These are phyloP conservation scores for Dolomedes plantarius DNA, from an alignment of 2,888 invertebrate species.

Conservation along the genomic window DNA sequence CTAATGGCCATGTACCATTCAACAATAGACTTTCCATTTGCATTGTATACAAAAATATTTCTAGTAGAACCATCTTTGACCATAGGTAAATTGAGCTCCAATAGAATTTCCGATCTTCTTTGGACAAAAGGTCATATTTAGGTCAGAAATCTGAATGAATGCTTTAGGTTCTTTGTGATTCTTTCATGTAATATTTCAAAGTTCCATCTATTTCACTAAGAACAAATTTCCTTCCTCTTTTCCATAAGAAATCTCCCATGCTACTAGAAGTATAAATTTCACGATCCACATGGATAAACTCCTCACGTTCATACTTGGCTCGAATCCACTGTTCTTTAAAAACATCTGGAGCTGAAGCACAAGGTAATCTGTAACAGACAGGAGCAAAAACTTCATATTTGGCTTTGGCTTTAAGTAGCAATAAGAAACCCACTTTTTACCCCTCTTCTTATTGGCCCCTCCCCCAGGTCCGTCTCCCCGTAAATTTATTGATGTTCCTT, in stretches of 20 bases:
- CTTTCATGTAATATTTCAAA: conserved; percentile 82
- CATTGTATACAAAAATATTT: conserved; percentile 91
- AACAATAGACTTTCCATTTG: conserved; percentile 84
- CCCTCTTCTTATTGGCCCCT: no score
- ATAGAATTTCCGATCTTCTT: conserved; percentile 87
- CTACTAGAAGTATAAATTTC: conserved; percentile 87
- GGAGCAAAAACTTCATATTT: conserved; percentile 90
- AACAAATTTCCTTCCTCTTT: conserved; percentile 90
- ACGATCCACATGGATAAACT: conserved; percentile 86
- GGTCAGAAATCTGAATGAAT: conserved; percentile 85
- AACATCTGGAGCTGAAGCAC: conserved; percentile 85
- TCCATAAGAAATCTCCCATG: conserved; percentile 92
- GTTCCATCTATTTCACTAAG: conserved; percentile 88
- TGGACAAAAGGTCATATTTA: conserved; percentile 90
- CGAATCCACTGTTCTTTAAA: conserved; percentile 93
- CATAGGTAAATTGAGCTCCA: conserved; percentile 89
- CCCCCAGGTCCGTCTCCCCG: no score
- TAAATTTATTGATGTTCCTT: no score
- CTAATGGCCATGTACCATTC: conserved; percentile 91
- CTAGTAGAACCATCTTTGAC: conserved; percentile 90
- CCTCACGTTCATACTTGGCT: conserved; percentile 92
- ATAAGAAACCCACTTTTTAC: no score
- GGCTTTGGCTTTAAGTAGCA: conserved; percentile 84
- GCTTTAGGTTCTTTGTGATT: conserved; percentile 86
- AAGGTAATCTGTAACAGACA: conserved; percentile 87